Evolutionary conservation across 2,797 vertebrate genomes (phyloP), one percentile per base, ranked within the genome.

Genomic region (Pagetopsis macropterus): DNA sequence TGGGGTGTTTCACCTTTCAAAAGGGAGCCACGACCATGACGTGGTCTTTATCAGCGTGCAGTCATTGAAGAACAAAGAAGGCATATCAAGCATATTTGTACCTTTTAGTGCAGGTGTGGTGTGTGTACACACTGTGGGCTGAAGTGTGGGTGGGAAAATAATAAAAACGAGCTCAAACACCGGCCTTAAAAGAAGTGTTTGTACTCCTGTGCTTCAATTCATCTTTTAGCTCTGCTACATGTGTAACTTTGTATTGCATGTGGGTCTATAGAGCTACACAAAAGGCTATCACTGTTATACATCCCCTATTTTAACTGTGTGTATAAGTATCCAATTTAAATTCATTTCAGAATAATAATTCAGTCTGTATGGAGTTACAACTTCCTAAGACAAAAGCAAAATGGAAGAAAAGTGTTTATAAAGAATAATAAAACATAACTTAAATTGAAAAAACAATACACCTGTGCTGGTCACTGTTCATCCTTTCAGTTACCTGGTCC

Each of bases 1-100:
- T 74, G 43, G 77, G 93, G 93, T n/a, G 87, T 91, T 82, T 40
- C 8, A 19, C 2, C 2, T 62, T 73, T 87, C 14, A 76, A 69
- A 80, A 78, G n/a, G 59, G 33, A 78, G 69, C 63, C 72, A 72
- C 55, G 64, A 27, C 15, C 40, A 65, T 74, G 16, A 67, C 21
- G 16, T 12, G 31, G 9, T 19, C 33, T 46, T 87, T 91, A 91
- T 91, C 83, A 74, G 49, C 60, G 41, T 16, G 11, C 17, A 61
- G 37, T 49, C 43, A 76, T 9, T 8, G 14, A 56, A 52, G 43
- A 65, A 82, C 69, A 82, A 86, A 79, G 63, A 12, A 19, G 44
- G 14, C 19, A 15, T 64, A 1, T 62, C 31, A 15, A 76, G 13
- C 17, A 43, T 81, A 61, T 85, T 87, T 88, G 74, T 70, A 14